Evolutionary conservation across 1,140 invertebrate species (phyloP), one percentile per base, ranked within the genome.

Genomic region (Hyposmocoma kahamanoa): DNA sequence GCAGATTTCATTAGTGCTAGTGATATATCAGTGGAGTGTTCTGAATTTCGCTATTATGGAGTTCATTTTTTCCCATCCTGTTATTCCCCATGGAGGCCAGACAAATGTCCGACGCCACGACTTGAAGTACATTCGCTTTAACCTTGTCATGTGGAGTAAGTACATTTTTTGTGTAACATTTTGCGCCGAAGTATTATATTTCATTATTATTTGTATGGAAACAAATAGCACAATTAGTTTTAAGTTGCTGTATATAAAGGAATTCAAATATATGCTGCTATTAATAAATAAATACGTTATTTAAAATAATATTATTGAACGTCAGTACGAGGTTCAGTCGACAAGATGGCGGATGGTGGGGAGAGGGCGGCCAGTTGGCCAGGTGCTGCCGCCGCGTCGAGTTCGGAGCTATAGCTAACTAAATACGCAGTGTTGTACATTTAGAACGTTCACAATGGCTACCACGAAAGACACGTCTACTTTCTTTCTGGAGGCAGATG

Each of bases 401-500:
- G 83, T 86, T 85, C 83, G 84, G 84, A 78, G 77, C 74, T 77
- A 82, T 84, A 84, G 78, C 76, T 79, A 86, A 86, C 83, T 85
- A 85, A 80, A 82, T 80, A 81, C 78, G 74, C 79, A 84, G 80
- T 79, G 82, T 82, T 82, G 78, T 82, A 84, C 77, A 84, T 85
- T 84, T 84, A 84, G 82, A 89, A 89, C 88, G 88, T 88, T 89
- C 88, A 89, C 89, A 90, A 94, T 95, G 92, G 92, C 93, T 90
- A 92, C 92, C 89, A 90, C 91, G 82, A 93, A 92, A 90, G 93
- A 94, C 87, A 95, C 94, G 79, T 93, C 93, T 81, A 94, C 92
- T 90, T 97, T 97, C 90, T 96, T 96, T 87, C 90, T 92, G 80
- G 91, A 94, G 88, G 95, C 94, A 69, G 94, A 93, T 79, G 90